These are phyloP conservation scores for Peromyscus aztecus DNA, from an alignment of 2,797 vertebrate species.

Conservation along the genomic window DNA sequence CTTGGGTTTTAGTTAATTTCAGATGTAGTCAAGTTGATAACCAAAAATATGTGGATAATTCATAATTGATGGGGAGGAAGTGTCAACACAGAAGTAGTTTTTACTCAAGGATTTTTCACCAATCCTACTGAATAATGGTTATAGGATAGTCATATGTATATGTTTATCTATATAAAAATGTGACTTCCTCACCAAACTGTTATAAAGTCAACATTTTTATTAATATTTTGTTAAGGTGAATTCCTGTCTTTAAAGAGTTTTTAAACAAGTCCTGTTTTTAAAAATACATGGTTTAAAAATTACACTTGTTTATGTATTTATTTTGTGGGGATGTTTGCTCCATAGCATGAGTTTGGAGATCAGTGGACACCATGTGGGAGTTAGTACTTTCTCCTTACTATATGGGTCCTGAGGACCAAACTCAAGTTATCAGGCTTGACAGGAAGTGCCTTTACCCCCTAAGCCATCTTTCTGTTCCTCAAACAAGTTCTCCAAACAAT, in stretches of 20 bases:
- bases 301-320: neutral
- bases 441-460: neutral
- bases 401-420: neutral
- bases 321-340: neutral
- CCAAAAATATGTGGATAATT: neutral
- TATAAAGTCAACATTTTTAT: neutral
- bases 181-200: slow-evolving; percentile 32
- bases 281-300: neutral
- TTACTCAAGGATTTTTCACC: slow-evolving; percentile 3
- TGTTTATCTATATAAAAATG: slow-evolving; percentile 24
- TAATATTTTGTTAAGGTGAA: slow-evolving; percentile 42
- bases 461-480: neutral
- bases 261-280: neutral
- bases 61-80: neutral
- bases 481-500: neutral
- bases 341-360: neutral
- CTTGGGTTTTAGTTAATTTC: neutral
- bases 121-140: neutral
- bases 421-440: neutral
- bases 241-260: slow-evolving; percentile 24
- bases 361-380: neutral
- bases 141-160: neutral
- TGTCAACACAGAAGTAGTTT: slow-evolving; percentile 28
- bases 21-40: neutral
- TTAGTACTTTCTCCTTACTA: neutral